Conservation (phyloP, 2,888 invertebrate genomes). For the Deroplatys truncata region DNA sequence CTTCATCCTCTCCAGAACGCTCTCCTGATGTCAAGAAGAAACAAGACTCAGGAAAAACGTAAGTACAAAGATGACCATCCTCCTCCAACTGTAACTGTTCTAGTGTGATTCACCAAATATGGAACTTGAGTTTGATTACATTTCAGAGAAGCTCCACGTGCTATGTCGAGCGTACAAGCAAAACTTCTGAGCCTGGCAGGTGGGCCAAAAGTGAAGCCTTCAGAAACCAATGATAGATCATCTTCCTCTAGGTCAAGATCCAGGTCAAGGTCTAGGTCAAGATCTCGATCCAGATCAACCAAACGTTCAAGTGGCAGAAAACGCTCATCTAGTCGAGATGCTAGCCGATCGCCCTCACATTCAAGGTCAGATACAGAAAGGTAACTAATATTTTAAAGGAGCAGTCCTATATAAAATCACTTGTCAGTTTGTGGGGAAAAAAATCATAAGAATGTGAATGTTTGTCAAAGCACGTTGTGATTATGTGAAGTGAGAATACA, state of each 20-base stretch:
- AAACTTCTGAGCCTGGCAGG: constrained; percentile 60
- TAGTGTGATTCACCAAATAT: background rate
- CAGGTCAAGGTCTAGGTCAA: constrained; percentile 5
- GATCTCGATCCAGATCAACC: constrained; percentile 19
- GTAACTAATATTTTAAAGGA: background rate
- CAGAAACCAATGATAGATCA: constrained; percentile 19
- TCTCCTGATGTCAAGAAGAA: constrained; percentile 12
- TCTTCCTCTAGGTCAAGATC: constrained; percentile 36
- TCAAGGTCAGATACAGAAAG: constrained; percentile 38
- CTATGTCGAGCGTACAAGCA: constrained; percentile 45
- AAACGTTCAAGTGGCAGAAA: constrained; percentile 5
- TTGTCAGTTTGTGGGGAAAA: too few species aligned
- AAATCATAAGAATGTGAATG: too few species aligned
- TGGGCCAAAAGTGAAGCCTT: constrained; percentile 40
- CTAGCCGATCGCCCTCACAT: constrained; percentile 36
- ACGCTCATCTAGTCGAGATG: constrained; percentile 13
- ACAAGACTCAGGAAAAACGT: constrained; percentile 7
- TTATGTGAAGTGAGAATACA: too few species aligned
- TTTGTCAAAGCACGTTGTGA: too few species aligned
- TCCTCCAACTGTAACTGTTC: background rate
- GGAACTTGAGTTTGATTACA: background rate
- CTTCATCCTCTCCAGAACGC: constrained; percentile 20
- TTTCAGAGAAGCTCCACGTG: constrained; percentile 1
- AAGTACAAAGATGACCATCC: background rate
- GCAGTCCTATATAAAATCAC: too few species aligned